Percentiles rank a stretch among this genome's conserved stretches.
Evolutionary conservation across 2,888 invertebrate genomes (phyloP).

Genomic region (Cephus pulcher): DNA sequence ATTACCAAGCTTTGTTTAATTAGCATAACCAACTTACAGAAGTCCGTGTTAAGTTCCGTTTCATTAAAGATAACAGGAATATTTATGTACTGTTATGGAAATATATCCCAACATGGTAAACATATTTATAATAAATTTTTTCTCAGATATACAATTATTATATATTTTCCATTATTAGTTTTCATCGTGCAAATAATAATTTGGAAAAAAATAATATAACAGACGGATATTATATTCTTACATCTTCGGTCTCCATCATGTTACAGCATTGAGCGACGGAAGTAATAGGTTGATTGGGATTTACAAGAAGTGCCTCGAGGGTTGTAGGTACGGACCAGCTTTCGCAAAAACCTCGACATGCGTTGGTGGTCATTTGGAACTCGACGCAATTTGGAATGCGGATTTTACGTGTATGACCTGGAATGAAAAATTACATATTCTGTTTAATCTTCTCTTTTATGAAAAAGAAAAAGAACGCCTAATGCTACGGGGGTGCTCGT

Average conservation of each 20-base stretch:
- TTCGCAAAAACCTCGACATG: conserved; percentile 88
- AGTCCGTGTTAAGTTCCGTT: neutral
- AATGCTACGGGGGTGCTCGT: neutral
- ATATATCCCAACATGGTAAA: too few species aligned
- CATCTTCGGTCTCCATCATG: conserved; percentile 89
- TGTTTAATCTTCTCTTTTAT: neutral
- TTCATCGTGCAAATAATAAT: neutral
- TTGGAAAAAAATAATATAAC: neutral
- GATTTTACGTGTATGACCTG: conserved; percentile 84
- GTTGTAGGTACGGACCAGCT: conserved; percentile 87
- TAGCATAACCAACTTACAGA: neutral
- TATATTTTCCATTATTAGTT: neutral
- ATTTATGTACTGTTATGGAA: neutral
- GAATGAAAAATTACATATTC: neutral
- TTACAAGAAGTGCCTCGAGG: conserved; percentile 68
- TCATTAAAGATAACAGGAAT: neutral
- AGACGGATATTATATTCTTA: conserved; percentile 63
- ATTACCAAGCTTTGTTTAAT: neutral
- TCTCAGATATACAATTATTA: neutral
- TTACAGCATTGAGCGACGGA: conserved; percentile 91
- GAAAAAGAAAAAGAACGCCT: neutral
- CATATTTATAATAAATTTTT: too few species aligned
- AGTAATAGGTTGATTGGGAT: conserved; percentile 75
- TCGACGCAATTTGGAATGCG: conserved; percentile 87
- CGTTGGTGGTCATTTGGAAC: conserved; percentile 87